Evolutionary conservation across 2,797 vertebrate species (phyloP), one percentile per base, ranked within the genome.

Genomic region (Schizothorax lantsangensis): DNA sequence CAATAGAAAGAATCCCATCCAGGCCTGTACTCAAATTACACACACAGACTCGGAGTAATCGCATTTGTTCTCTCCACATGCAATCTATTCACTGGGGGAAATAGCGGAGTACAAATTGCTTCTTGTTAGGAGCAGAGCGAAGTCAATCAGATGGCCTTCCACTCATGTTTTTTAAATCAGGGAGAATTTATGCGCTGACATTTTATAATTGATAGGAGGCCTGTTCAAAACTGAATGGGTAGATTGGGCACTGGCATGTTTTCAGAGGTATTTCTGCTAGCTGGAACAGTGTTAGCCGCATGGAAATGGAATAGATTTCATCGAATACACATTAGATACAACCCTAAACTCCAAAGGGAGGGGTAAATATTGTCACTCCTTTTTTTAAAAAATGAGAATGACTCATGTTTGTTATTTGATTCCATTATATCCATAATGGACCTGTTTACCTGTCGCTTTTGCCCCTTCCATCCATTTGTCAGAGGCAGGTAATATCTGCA

Each of bases 331-430:
- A 88, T 88, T 86, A 84, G 80, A 38, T 49, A 91, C 89, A 88
- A 36, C 79, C 77, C 69, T 9, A n/a, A 74, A 23, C 83, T 77
- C 90, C 82, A 33, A 68, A 1, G 75, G 86, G n/a, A 73, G 88
- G 85, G 84, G 84, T 7, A 64, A 49, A 33, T 62, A 79, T 47
- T 54, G 86, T 59, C 73, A 45, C 30, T 45, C 6, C 17, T 54
- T 83, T 83, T 68, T 45, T 45, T 81, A 62, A n/a, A 75, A 84
- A 86, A 90, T 54, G 88, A 93, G 89, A 94, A 94, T 95, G 91
- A 95, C 94, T 95, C 92, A 94, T n/a, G 68, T 90, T 87, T 79
- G 88, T 91, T 91, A 94, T 95, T 94, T 94, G 93, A 94, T 93
- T 94, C 91, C 89, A 94, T 95, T 94, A 93, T 83, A 88, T 91